A percentile compares a stretch with the other conserved stretches of the same genome.
Conservation (phyloP, 1,140 invertebrate species). For the Hylaeus volcanicus region DNA sequence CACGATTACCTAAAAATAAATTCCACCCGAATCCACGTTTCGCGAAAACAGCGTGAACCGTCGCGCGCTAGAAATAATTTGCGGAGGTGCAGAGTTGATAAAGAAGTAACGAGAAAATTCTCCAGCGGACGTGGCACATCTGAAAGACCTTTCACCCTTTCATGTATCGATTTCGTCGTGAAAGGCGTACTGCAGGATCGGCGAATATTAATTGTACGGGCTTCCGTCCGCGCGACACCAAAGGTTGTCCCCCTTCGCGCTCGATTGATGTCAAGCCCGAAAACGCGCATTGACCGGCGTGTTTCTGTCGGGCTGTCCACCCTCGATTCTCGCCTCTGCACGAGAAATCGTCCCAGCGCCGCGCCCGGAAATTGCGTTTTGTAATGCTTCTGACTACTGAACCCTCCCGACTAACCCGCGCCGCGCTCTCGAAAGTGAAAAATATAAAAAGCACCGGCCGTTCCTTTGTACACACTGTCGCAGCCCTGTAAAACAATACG, state of each 20-base stretch:
- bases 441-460: slow-evolving; percentile 59
- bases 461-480: slow-evolving; percentile 57
- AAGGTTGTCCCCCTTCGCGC: slow-evolving; percentile 47
- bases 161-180: slow-evolving; percentile 26
- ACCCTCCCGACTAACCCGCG: neutral
- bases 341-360: slow-evolving; percentile 53
- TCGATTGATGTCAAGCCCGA: slow-evolving; percentile 57
- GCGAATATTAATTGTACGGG: slow-evolving; percentile 58
- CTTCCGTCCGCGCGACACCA: slow-evolving; percentile 56
- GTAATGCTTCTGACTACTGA: slow-evolving; percentile 61
- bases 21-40: too few relatives aligned
- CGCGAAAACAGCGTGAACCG: too few relatives aligned
- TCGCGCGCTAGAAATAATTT: neutral
- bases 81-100: neutral
- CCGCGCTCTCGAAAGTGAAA: slow-evolving; percentile 49
- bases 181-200: slow-evolving; percentile 14
- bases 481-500: slow-evolving; percentile 67
- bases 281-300: slow-evolving; percentile 53
- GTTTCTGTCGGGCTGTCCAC: slow-evolving; percentile 20
- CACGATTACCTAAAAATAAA: too few relatives aligned
- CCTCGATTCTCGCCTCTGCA: slow-evolving; percentile 33
- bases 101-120: neutral
- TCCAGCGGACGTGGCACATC: neutral
- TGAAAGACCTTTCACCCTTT: neutral
- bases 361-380: slow-evolving; percentile 70